Evolutionary conservation across 2,113 vertebrate genomes (phyloP), one percentile per base, ranked within the genome.

Genomic region (Plotosus lineatus): DNA sequence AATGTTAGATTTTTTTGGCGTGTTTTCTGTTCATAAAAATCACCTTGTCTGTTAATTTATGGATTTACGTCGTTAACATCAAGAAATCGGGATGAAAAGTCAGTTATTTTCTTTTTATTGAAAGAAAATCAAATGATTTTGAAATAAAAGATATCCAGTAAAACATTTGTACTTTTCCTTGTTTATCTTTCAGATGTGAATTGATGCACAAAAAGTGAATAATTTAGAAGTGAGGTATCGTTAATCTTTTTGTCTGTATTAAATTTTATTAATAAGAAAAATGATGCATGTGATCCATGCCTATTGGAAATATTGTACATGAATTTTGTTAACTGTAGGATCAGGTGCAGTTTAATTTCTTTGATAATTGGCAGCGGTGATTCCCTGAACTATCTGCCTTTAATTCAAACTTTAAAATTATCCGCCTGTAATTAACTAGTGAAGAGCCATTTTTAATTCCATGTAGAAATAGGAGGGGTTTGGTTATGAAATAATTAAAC

Each of bases 81-180:
- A 46, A 56, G 71, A 40, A 28, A 58, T n/a, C 40, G 58, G 61
- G 8, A 72, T 17, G 48, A 17, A 58, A 65, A 23, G 17, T 33
- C 40, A 42, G 31, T 74, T 21, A 14, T 60, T 66, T 73, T 79
- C 56, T 81, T 77, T 46, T 82, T 51, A 66, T 75, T 56, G 44
- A 78, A 66, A 75, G 26, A n/a, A 65, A 75, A 40, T 46, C 17
- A 3, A 48, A 72, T 83, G 60, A 80, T 78, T 79, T 82, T 79
- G 44, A 82, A 85, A 82, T 82, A 82, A 85, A 84, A 48, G 44
- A 75, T 46, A 60, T 23, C 40, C 36, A 44, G 21, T 51, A 19
- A 48, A 72, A 12, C 26, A 10, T 78, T 28, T 72, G 44, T 28
- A 50, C 56, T 7, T 38, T 33, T 68, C 17, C 3, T 42, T 40